phyloP scores from a whole-genome alignment of 2,888 invertebrate genomes.

The Chrysolina americana region DNA sequence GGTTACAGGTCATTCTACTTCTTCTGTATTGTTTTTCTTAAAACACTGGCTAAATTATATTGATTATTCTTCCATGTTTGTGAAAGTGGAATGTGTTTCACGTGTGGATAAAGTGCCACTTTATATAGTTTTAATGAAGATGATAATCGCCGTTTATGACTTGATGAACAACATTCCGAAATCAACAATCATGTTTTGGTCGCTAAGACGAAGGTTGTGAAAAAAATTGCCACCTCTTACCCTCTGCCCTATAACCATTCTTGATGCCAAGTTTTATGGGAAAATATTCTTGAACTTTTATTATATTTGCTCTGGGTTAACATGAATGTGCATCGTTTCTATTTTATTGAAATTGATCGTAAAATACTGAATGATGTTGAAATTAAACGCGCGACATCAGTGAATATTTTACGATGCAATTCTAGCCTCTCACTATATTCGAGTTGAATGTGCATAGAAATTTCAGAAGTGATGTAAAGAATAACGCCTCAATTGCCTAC shows the following conservation, averaged over 20 bases:
- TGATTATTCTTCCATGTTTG: too few species aligned
- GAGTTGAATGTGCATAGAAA: background rate
- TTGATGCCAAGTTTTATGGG: background rate
- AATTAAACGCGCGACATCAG: background rate
- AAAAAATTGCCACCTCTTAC: too few species aligned
- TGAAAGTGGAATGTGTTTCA: too few species aligned
- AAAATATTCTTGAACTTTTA: background rate
- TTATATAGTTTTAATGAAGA: too few species aligned
- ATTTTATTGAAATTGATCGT: conserved; percentile 3
- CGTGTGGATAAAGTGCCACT: too few species aligned
- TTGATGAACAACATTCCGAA: too few species aligned
- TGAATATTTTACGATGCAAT: background rate
- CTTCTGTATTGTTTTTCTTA: too few species aligned
- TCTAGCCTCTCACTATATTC: background rate
- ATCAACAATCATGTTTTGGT: too few species aligned
- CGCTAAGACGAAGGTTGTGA: too few species aligned
- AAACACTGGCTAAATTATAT: too few species aligned
- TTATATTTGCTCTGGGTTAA: background rate
- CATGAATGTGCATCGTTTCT: background rate
- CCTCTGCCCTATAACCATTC: background rate
- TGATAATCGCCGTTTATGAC: too few species aligned
- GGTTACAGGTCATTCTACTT: too few species aligned
- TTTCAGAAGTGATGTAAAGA: background rate
- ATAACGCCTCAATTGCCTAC: background rate
- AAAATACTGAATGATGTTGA: background rate